Conservation (phyloP, 1,140 invertebrate species). For the Drosophila fuyamai region DNA sequence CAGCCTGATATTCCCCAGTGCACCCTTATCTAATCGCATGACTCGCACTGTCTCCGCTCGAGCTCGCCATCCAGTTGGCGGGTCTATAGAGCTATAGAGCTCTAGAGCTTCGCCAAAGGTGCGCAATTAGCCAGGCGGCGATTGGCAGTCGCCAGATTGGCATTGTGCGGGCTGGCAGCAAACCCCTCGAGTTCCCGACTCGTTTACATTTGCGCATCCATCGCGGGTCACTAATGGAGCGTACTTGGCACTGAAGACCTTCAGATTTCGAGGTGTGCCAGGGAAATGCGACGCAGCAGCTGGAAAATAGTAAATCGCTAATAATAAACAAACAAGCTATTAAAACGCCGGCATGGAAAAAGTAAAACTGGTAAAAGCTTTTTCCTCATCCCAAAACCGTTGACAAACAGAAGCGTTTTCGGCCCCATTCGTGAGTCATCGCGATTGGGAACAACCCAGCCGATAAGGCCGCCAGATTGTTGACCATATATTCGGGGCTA, state of each 20-base stretch:
- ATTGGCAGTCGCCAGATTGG: slow-evolving; percentile 51
- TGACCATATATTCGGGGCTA: slow-evolving; percentile 55
- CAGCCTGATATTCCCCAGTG: slow-evolving; percentile 5
- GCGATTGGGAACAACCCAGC: slow-evolving; percentile 50
- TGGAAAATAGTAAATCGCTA: slow-evolving; percentile 14
- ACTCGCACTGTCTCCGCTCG: slow-evolving; percentile 25
- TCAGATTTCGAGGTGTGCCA: slow-evolving; percentile 38
- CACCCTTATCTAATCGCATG: slow-evolving; percentile 41
- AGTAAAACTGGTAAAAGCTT: slow-evolving; percentile 70
- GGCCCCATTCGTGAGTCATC: slow-evolving; percentile 32
- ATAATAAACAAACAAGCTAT: slow-evolving; percentile 20
- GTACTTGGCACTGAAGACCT: slow-evolving; percentile 41
- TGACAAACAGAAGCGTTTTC: slow-evolving; percentile 25
- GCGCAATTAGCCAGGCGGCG: slow-evolving; percentile 48
- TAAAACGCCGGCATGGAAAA: slow-evolving; percentile 54
- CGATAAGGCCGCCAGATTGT: slow-evolving; percentile 48
- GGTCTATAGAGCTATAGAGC: slow-evolving; percentile 18
- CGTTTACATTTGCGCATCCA: slow-evolving; percentile 28
- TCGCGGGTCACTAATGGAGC: slow-evolving; percentile 41
- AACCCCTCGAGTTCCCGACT: slow-evolving; percentile 21
- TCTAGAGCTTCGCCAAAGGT: slow-evolving; percentile 17
- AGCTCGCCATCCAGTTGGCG: slow-evolving; percentile 16
- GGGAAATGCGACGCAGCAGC: slow-evolving; percentile 13
- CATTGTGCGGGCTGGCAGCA: slow-evolving; percentile 35
- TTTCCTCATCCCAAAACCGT: slow-evolving; percentile 28